Evolutionary conservation across 2,797 vertebrate genomes (phyloP).

Genomic region (Rhyacichthys aspro): DNA sequence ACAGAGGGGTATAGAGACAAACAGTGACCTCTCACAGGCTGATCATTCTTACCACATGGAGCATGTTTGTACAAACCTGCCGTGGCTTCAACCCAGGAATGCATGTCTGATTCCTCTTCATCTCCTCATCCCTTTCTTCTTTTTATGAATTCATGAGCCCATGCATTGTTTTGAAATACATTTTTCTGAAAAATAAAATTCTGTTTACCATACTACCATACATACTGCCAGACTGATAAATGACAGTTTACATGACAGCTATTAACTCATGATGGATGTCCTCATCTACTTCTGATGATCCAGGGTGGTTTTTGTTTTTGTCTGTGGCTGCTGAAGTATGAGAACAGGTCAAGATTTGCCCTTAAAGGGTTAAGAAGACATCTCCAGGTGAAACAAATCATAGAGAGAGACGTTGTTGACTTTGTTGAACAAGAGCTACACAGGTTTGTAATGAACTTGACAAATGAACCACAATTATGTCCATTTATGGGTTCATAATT

Average conservation of each 20-base stretch:
- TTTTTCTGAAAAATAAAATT: constrained; percentile 30
- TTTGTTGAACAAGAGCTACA: constrained; percentile 25
- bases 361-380: constrained; percentile 62
- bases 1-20: constrained; percentile 65
- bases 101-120: constrained; percentile 67
- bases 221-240: constrained; percentile 45
- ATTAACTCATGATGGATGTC: constrained; percentile 52
- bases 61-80: constrained; percentile 72
- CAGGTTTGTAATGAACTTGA: constrained; percentile 13
- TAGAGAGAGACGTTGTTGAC: constrained; percentile 23
- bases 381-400: constrained; percentile 58
- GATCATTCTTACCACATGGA: constrained; percentile 76
- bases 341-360: constrained; percentile 45
- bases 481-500: not conserved
- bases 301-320: constrained; percentile 60
- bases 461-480: not conserved
- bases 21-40: constrained; percentile 73
- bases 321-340: constrained; percentile 42
- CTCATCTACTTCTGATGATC: constrained; percentile 48
- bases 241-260: constrained; percentile 20
- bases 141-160: constrained; percentile 21
- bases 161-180: constrained; percentile 41
- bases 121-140: constrained; percentile 40
- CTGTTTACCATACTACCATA: constrained; percentile 21
- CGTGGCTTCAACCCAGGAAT: constrained; percentile 64